Conservation (phyloP, 1,140 invertebrate species). For the Philaenus spumarius region DNA sequence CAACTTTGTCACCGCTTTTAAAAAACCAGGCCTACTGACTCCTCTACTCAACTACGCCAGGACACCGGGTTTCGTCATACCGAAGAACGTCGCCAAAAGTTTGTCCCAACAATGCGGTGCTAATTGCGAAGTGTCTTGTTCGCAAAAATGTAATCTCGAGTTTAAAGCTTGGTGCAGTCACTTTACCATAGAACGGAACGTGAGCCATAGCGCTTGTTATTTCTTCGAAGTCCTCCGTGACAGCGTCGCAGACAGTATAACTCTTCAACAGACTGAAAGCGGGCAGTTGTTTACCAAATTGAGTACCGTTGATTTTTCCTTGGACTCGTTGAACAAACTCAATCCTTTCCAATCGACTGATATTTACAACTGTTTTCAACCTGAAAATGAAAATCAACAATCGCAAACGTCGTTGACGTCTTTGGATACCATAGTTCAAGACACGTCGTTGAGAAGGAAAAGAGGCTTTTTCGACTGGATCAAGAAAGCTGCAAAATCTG, state of each 20-base stretch:
- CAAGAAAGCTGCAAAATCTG: conserved; percentile 7
- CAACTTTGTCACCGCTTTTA: conserved; percentile 1
- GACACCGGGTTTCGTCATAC: conserved; percentile 6
- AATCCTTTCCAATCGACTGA: conserved; percentile 8
- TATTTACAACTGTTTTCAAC: conserved; percentile 13
- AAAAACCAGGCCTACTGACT: conserved; percentile 10
- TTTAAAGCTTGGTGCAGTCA: conserved; percentile 3
- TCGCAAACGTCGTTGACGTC: conserved; percentile 7
- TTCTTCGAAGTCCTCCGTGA: conserved; percentile 1
- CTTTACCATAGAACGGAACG: neutral
- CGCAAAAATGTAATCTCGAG: conserved; percentile 4
- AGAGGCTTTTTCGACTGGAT: conserved; percentile 12
- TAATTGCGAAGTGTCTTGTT: conserved; percentile 8
- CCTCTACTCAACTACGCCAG: conserved; percentile 5
- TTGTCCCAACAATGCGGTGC: neutral
- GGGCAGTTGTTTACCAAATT: neutral
- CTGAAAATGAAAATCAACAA: conserved; percentile 1
- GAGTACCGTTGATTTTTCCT: conserved; percentile 8
- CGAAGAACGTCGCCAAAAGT: neutral
- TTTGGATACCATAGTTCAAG: neutral
- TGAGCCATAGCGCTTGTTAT: neutral
- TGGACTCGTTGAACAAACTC: conserved; percentile 6
- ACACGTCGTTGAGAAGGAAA: neutral
- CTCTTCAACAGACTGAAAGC: neutral
- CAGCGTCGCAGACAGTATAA: neutral